These are phyloP conservation scores for Sarcoramphus papa DNA, from an alignment of 2,797 vertebrate species.

Conservation along the genomic window DNA sequence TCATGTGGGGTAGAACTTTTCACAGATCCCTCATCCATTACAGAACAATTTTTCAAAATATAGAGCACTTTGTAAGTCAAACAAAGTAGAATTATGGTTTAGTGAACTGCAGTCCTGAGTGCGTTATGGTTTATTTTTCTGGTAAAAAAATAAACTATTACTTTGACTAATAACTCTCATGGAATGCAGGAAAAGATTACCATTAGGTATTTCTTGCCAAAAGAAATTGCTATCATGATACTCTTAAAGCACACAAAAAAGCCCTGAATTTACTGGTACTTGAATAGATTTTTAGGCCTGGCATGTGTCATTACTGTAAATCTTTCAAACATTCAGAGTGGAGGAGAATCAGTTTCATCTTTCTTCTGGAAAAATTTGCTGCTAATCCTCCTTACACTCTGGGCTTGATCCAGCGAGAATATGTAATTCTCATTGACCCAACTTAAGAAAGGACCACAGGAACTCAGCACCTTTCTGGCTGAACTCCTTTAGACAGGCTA, in stretches of 20 bases:
- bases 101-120: constrained; percentile 68
- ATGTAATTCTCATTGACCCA: not conserved
- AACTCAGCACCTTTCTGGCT: constrained; percentile 16
- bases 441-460: not conserved
- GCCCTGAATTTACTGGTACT: constrained; percentile 66
- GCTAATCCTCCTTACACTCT: not conserved
- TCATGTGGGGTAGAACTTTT: constrained; percentile 66
- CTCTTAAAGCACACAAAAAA: constrained; percentile 64
- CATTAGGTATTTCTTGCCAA: constrained; percentile 70
- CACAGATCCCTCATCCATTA: constrained; percentile 82
- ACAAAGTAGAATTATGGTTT: constrained; percentile 84
- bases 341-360: constrained; percentile 31
- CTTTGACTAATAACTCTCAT: constrained; percentile 89
- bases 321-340: constrained; percentile 56
- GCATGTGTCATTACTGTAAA: constrained; percentile 59
- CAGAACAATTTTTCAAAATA: constrained; percentile 87
- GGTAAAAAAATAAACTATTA: constrained; percentile 90
- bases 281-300: constrained; percentile 64
- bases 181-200: constrained; percentile 85
- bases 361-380: constrained; percentile 46
- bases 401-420: not conserved
- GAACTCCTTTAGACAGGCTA: not conserved
- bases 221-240: constrained; percentile 76
- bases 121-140: constrained; percentile 90
- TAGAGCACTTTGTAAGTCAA: constrained; percentile 85